Base-by-base conservation (phyloP, 1,140 invertebrate species). In the Musca vetustissima region DNA sequence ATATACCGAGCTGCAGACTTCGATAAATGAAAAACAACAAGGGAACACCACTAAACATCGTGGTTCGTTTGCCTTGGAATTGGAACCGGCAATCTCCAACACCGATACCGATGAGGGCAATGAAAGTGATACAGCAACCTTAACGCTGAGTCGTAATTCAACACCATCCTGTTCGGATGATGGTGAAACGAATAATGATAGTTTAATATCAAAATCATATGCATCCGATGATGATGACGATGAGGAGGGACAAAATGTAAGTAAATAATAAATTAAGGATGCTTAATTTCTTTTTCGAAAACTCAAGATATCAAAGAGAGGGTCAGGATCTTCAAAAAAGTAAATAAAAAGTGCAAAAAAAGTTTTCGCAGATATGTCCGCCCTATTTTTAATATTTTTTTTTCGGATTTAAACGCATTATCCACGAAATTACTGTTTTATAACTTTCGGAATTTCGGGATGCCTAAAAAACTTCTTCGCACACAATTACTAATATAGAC, bases 71-170 rank as follows among this genome's bases (percentile, higher is more conserved):
- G 78, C 74, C 1, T 57, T 80, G 32, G 76, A 80, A 28, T 65
- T 80, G 65, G 78, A 80, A 57, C 78, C 76, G 9, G 78, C 78
- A 7, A n/a, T 80, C 4, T 74, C 69, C 4, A 22, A 55, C 70
- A 73, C n/a, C 13, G 57, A 61, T 21, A 25, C 57, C 19, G 75
- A 79, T 50, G 67, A 61, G 24, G 72, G 70, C 50, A 75, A 73
- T 32, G 70, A 73, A 6, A 71, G 71, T 28, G 73, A 77, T 9
- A 70, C 71, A 17, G 72, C 74, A 21, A 75, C 69, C 11, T 64
- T 72, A 2, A 72, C 72, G 4, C 9, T 73, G 0, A 76, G 71
- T 32, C 67, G 70, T 21, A 79, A 72, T 50, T 75, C 71, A 13
- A 36, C 57, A 3, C 36, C 57, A 21, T 69, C 73, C 9, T 73